Conservation (phyloP, 1,140 invertebrate genomes). For the Nasonia vitripennis region DNA sequence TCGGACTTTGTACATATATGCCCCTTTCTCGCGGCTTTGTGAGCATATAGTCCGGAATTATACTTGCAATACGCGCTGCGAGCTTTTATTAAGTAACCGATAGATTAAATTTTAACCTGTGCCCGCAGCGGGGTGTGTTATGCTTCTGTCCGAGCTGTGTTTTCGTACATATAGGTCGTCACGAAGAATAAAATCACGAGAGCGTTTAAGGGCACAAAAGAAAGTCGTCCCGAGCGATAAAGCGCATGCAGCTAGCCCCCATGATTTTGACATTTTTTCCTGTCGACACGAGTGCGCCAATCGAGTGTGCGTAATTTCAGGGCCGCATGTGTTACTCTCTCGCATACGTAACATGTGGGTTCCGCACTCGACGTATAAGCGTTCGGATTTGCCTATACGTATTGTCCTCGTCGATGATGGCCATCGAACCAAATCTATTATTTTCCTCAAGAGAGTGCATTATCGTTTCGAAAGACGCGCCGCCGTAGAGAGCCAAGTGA, state of each 20-base stretch:
- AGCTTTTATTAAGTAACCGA: background rate
- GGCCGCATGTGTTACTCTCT: constrained; percentile 56
- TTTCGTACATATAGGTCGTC: too few species aligned
- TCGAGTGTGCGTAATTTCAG: constrained; percentile 57
- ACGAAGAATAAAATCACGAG: too few species aligned
- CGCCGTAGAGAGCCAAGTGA: background rate
- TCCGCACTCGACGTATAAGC: constrained; percentile 45
- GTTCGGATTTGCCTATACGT: constrained; percentile 25
- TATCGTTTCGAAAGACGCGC: too few species aligned
- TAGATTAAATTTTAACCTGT: constrained; percentile 7
- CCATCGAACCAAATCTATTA: too few species aligned
- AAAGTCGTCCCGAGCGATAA: background rate
- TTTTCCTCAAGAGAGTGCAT: too few species aligned
- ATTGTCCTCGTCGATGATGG: background rate
- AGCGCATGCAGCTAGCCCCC: constrained; percentile 36
- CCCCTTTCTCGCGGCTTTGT: background rate
- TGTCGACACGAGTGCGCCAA: constrained; percentile 57
- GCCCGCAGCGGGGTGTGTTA: background rate
- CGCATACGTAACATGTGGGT: constrained; percentile 57
- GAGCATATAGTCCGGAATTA: too few species aligned
- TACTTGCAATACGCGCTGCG: background rate
- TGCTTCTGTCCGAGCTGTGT: too few species aligned
- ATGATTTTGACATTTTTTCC: constrained; percentile 52
- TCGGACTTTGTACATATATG: background rate
- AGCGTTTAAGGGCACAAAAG: background rate